Base-by-base conservation (phyloP, 2,797 vertebrate species). In the Hemibagrus guttatus region DNA sequence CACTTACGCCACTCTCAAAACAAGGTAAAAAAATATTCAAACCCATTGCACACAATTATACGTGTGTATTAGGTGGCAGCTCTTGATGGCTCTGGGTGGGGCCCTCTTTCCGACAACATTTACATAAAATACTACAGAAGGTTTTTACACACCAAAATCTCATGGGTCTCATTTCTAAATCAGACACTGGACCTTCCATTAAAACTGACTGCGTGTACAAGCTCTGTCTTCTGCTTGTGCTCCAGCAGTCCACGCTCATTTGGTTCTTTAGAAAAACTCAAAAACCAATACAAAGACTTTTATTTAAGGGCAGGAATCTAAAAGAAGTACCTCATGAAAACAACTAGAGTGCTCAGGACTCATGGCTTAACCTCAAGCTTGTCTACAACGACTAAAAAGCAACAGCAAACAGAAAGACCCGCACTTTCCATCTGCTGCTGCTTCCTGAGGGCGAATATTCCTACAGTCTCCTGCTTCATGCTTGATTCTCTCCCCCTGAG, bases 41-140 rank as follows among this genome's bases (percentile, higher is more conserved):
- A 86, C 46, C 85, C 72, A 21, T 52, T 31, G 66, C 84, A 42
- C 61, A 87, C 88, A 89, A 88, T 83, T 35, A 69, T 72, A 85
- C 84, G 63, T 86, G 66, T 87, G 84, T 86, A 16, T 31, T 17
- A 14, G 35, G 61, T 19, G 23, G 58, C 35, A 8, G 56, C 35
- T 61, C 31, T 39, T 23, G 39, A 63, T 19, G 26, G 80, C 3
- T 81, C 42, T 66, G 9, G 80, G 61, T 21, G 42, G 6, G 19
- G 14, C 26, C 17, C n/a, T n/a, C n/a, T 21, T 52, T 35, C 35
- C 21, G 6, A 42, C 31, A 42, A 42, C 58, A 7, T 80, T 58
- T 31, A 35, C 28, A 35, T 8, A 13, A 80, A 9, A 8, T 31
- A 58, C 52, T 39, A 26, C 58, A 26, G 14, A 61, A 61, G 35